Evolutionary conservation across 2,888 invertebrate genomes (phyloP).

Genomic region (Microchrysa polita): DNA sequence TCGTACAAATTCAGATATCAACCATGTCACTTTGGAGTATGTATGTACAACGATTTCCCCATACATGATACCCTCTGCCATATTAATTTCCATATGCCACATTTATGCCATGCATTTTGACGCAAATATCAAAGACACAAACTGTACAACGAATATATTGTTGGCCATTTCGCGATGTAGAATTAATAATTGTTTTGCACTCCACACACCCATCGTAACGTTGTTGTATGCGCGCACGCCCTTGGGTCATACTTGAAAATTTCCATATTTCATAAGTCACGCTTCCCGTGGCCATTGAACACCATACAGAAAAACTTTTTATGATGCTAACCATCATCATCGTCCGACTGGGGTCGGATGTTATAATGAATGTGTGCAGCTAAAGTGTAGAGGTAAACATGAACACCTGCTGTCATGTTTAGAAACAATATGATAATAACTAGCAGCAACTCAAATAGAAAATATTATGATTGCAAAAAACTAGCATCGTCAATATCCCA

Average conservation of each 20-base stretch:
- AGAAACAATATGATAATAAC: background rate
- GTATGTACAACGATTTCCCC: constrained; percentile 22
- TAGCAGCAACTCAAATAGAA: background rate
- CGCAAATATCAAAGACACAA: constrained; percentile 38
- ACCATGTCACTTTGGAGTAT: too few species aligned
- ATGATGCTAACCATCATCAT: background rate
- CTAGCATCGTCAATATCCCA: background rate
- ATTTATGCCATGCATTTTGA: constrained; percentile 27
- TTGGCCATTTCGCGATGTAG: background rate
- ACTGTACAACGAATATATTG: too few species aligned
- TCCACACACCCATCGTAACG: constrained; percentile 13
- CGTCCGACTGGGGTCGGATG: background rate
- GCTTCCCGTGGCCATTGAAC: constrained; percentile 39
- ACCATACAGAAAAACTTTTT: background rate
- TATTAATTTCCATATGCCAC: background rate
- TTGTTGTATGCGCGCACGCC: constrained; percentile 39
- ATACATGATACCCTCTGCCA: constrained; percentile 25
- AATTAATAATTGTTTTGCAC: constrained; percentile 16
- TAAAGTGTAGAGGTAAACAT: background rate
- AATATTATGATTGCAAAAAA: background rate
- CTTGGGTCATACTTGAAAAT: constrained; percentile 49
- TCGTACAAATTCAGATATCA: constrained; percentile 19
- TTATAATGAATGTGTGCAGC: too few species aligned
- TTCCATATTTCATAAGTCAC: constrained; percentile 47
- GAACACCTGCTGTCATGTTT: background rate